Base-by-base conservation (phyloP, 2,888 invertebrate genomes). In the Agrotis exclamationis region DNA sequence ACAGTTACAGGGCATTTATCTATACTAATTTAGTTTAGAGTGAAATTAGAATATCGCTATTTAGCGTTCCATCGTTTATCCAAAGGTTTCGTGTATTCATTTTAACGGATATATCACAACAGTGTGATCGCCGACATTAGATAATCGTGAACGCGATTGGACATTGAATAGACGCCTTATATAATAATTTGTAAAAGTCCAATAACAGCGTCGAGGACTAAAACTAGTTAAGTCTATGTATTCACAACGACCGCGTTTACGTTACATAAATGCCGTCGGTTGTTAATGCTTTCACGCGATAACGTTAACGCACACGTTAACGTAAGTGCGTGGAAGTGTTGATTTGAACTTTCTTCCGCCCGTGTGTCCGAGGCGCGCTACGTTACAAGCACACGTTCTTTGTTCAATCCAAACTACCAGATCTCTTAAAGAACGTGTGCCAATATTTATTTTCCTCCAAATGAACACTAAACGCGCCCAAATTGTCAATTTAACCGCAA, bases 101-200 rank as follows among this genome's bases (percentile, higher is more conserved):
- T 81, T 75, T 83, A 80, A 78, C 74, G 71, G 80, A 85, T 85
- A 77, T 79, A 59, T 70, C 77, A 80, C 64, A 74, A 54, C 47
- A 48, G 64, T 44, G 59, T 73, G 64, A 57, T 45, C 51, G 71
- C 64, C 79, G 82, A 60, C 71, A 64, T 67, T 74, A 74, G 74
- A 82, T 81, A 73, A 70, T 51, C 56, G 69, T 76, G 69, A 73
- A 77, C 82, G 79, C 78, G 72, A 82, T 90, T 90, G 90, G 89
- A 91, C 91, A 86, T 85, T 79, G 71, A 51, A 77, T 79, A 87
- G 85, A 88, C 86, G 86, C 83, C 91, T 91, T 90, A 88, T 80
- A 86, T 87, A 79, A 83, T 91, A 92, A 90, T 91, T 91, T 90
- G 92, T 92, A 90, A 88, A 87, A 86, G 90, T 89, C 91, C 89